These are phyloP conservation scores for Danio kyathit DNA, from an alignment of 2,797 vertebrate species.

Conservation along the genomic window DNA sequence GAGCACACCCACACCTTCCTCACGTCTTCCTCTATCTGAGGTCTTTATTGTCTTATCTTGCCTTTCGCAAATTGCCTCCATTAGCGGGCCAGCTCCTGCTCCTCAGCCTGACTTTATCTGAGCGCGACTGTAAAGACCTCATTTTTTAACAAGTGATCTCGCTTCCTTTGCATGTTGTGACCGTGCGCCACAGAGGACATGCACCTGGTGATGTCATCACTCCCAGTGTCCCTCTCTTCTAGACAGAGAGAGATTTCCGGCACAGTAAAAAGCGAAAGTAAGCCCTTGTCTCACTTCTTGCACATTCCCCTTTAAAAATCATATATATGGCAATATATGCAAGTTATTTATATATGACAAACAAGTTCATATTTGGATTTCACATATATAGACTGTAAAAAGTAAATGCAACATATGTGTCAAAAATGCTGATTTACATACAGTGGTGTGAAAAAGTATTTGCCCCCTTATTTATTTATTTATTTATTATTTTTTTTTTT, in stretches of 20 bases:
- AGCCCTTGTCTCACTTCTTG: conserved; percentile 59
- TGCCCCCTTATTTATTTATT: too few species aligned
- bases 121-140: conserved; percentile 11
- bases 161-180: conserved; percentile 67
- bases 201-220: conserved; percentile 87
- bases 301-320: too few species aligned
- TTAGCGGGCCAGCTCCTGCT: conserved; percentile 21
- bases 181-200: conserved; percentile 83
- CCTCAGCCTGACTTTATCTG: conserved; percentile 8
- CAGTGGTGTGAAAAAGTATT: too few species aligned
- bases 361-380: too few species aligned
- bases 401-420: too few species aligned
- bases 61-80: conserved; percentile 26
- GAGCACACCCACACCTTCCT: conserved; percentile 13
- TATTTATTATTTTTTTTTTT: too few species aligned
- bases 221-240: conserved; percentile 85
- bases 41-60: conserved; percentile 49
- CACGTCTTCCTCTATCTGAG: conserved; percentile 31
- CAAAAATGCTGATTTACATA: too few species aligned
- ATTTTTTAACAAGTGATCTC: conserved; percentile 21
- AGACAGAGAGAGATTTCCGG: conserved; percentile 86
- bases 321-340: too few species aligned
- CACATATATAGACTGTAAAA: too few species aligned
- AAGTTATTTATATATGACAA: too few species aligned
- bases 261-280: conserved; percentile 87